These are phyloP conservation scores for Mesodorylaimus sp. DNA, from an alignment of 2,888 invertebrate genomes.

Conservation along the genomic window DNA sequence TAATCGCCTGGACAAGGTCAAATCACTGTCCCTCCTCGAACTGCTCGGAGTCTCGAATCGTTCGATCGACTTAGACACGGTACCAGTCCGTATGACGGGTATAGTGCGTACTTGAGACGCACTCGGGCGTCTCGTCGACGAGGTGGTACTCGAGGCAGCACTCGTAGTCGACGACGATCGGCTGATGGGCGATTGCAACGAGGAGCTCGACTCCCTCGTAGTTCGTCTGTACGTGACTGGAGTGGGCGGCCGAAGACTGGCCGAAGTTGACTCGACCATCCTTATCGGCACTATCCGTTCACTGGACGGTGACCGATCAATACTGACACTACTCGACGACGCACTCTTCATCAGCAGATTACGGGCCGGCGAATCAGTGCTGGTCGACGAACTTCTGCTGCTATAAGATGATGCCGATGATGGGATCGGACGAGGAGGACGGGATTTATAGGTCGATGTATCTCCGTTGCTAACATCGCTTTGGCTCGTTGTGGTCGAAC, in stretches of 20 bases:
- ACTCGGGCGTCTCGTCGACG: background rate
- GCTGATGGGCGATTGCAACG: too few species aligned
- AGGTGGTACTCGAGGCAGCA: background rate
- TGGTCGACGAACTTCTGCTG: background rate
- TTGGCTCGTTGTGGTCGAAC: too few species aligned
- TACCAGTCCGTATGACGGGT: constrained; percentile 2
- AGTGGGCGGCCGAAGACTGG: background rate
- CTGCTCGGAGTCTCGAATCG: background rate
- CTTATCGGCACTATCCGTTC: background rate
- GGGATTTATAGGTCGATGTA: background rate
- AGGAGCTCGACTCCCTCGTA: too few species aligned
- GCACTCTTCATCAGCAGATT: background rate
- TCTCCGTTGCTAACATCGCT: too few species aligned
- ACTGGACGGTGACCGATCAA: background rate
- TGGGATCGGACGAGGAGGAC: too few species aligned
- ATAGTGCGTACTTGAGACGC: background rate
- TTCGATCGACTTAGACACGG: constrained; percentile 1
- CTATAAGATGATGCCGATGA: background rate
- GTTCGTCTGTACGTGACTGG: background rate
- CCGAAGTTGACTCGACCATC: background rate
- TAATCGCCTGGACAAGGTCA: background rate
- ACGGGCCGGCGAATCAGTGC: background rate
- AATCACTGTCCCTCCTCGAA: background rate
- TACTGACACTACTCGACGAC: background rate
- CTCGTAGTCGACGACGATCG: background rate